Base-by-base conservation (phyloP, 1,140 invertebrate species). In the Drosophila erecta region DNA sequence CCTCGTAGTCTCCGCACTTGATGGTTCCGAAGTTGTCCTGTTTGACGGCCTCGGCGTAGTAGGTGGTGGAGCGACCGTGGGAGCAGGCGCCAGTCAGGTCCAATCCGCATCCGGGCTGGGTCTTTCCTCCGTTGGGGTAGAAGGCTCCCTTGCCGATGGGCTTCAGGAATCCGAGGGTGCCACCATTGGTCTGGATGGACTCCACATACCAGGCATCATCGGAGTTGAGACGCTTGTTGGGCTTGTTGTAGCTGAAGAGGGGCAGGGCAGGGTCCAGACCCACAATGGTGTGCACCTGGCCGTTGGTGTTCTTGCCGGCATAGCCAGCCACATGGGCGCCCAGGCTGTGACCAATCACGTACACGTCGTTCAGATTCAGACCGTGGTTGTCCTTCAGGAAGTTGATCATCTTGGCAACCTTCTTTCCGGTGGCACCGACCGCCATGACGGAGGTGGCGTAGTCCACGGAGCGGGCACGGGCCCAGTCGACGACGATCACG, bases 401-500 rank as follows among this genome's bases (percentile, higher is more conserved):
- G 61, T 93, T 86, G 41, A 92, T 76, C 78, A 93, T 76, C 8
- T 14, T 17, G 22, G 87, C 85, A 1, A 93, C 89, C 41, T 91
- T 73, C 47, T 76, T 78, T 47, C 90, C 91, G 27, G 93, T 83
- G 14, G 54, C 59, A 14, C 55, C n/a, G 0, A 93, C 92, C 60
- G 87, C 76, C 43, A 74, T 27, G 1, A 81, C 76, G 0, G 94
- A 93, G 27, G 93, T 92, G 10, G 93, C 75, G 22, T 94, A 94
- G 43, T 94, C 94, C 4, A 93, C 83, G 38, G 92, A 92, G 12
- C 81, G 74, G 40, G 89, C 90, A 4, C 92, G 80, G 8, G 92
- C 93, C 95, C 95, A 96, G 69, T 96, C 94, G 0, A 96, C 93
- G 22, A 93, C 91, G 62, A 96, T 94, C 20, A 93, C 93, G 54